Conservation (phyloP, 1,140 invertebrate species). For the Subanguina moxae region DNA sequence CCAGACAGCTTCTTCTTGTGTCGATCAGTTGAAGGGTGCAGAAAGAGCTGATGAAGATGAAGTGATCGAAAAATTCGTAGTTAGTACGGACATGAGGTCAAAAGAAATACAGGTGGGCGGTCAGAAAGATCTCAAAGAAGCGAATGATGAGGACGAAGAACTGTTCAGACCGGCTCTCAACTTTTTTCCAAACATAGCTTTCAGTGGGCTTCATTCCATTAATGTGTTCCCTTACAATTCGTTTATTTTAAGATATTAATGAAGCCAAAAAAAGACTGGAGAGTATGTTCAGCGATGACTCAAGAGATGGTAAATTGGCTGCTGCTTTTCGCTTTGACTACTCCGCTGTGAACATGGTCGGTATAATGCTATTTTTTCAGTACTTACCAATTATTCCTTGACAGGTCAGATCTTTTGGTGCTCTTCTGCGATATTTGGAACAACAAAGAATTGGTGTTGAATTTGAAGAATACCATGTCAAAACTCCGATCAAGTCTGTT, state of each 20-base stretch:
- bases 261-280: constrained; percentile 23
- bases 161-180: constrained; percentile 10
- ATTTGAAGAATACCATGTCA: constrained; percentile 29
- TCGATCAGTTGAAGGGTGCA: too few relatives aligned
- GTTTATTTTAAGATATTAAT: not conserved
- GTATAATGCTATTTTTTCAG: constrained; percentile 6
- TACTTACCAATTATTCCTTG: not conserved
- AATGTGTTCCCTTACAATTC: not conserved
- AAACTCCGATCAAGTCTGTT: constrained; percentile 20
- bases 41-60: too few relatives aligned
- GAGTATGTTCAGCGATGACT: constrained; percentile 13
- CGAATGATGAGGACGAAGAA: not conserved
- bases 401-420: constrained; percentile 46
- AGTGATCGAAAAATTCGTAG: too few relatives aligned
- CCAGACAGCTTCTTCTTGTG: too few relatives aligned
- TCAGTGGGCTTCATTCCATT: not conserved
- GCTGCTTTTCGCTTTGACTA: constrained; percentile 23
- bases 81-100: too few relatives aligned
- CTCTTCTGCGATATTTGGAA: constrained; percentile 38
- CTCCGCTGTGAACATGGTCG: constrained; percentile 23
- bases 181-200: constrained; percentile 24
- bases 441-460: constrained; percentile 39
- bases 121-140: constrained; percentile 2
- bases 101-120: not conserved
- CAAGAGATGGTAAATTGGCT: constrained; percentile 9